phyloP scores from a whole-genome alignment of 1,140 invertebrate species.

The Pissodes strobi region DNA sequence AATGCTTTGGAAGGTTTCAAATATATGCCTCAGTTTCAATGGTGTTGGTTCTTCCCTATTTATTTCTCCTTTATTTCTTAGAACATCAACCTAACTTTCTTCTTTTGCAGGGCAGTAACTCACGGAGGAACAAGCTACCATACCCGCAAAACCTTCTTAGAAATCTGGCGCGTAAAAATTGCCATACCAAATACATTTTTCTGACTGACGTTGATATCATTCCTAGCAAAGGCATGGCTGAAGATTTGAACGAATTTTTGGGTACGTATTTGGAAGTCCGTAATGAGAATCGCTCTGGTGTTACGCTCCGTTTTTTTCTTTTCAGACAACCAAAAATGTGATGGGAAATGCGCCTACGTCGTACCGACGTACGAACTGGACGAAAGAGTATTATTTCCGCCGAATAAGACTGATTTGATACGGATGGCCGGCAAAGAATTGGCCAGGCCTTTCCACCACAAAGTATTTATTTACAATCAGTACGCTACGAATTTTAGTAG shows the following conservation, averaged over 20 bases:
- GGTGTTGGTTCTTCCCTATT: no score
- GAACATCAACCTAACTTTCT: no score
- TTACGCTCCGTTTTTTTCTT: no score
- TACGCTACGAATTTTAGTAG: slow-evolving; percentile 90
- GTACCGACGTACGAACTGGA: slow-evolving; percentile 91
- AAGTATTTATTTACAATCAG: slow-evolving; percentile 92
- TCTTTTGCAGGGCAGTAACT: not conserved
- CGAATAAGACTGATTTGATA: slow-evolving; percentile 77
- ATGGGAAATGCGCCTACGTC: slow-evolving; percentile 81
- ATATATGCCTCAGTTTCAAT: no score
- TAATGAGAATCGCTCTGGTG: no score
- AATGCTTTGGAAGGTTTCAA: no score
- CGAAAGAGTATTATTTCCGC: slow-evolving; percentile 73
- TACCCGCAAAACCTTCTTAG: slow-evolving; percentile 88
- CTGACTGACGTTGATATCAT: slow-evolving; percentile 86
- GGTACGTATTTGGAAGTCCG: no score
- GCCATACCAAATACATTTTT: slow-evolving; percentile 78
- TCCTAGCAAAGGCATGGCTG: slow-evolving; percentile 70
- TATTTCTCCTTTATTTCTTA: no score
- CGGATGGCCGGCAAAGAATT: slow-evolving; percentile 73
- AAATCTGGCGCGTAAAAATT: slow-evolving; percentile 83
- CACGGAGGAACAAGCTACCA: slow-evolving; percentile 71
- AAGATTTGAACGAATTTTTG: slow-evolving; percentile 72
- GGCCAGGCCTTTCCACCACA: slow-evolving; percentile 89
- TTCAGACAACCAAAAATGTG: slow-evolving; percentile 35